Evolutionary conservation across 2,888 invertebrate genomes (phyloP), one percentile per base, ranked within the genome.

Genomic region (Phasia obesa): DNA sequence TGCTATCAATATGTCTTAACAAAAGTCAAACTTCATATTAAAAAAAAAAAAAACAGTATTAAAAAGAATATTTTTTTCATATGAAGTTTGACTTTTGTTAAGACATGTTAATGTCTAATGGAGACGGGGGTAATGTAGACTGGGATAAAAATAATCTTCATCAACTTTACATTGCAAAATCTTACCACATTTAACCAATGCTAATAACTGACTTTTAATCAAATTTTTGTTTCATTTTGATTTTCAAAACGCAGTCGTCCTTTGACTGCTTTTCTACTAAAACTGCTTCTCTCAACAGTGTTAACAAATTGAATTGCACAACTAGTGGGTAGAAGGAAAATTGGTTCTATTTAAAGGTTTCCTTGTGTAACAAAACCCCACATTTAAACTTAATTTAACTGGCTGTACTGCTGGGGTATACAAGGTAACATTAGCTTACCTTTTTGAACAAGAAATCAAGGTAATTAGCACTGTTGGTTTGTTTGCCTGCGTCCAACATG

Each of bases 381-480:
- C 21, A 47, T n/a, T 27, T 13, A 59, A 59, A 49, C 35, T 35
- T 59, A 17, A 47, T 44, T 59, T 9, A 49, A 23, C 49, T 23
- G 49, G 7, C n/a, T 31, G 27, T 21, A 6, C n/a, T 23, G 15
- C n/a, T 23, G 15, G 17, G 19, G 23, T 44, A 27, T 11, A 23
- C 17, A 53, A 42, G 44, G 11, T 17, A 6, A 44, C n/a, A 53
- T 53, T 44, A 11, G 17, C 31, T 17, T 42, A 27, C 21, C 27
- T 38, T 11, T 38, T 42, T n/a, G 15, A 57, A 59, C 44, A 55
- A 23, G 70, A 57, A 31, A 23, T 9, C 25, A 17, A 25, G 60
- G 60, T 83, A 79, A 83, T 79, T 83, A 83, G 83, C 83, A 79
- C 71, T 79, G 75, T 83, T 83, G 75, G 75, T 44, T 60, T 71